A percentile compares a stretch with the other conserved stretches of the same genome.
These are phyloP conservation scores for Pogonomyrmex barbatus DNA, from an alignment of 1,140 invertebrate genomes.

Conservation along the genomic window DNA sequence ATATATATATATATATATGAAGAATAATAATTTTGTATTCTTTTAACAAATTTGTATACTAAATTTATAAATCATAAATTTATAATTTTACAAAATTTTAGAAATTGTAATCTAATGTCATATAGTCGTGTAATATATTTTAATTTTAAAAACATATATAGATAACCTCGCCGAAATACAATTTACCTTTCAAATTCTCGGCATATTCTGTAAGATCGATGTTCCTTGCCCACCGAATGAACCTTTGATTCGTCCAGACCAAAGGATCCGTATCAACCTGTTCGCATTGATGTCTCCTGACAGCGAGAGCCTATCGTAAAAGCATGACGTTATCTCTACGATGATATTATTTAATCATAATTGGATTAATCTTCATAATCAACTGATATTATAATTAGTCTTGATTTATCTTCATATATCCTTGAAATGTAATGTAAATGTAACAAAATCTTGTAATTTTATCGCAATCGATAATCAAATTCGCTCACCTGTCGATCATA, in stretches of 20 bases:
- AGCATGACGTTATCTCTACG: slow-evolving; percentile 36
- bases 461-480: not conserved
- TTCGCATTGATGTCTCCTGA: slow-evolving; percentile 95
- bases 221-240: slow-evolving; percentile 96
- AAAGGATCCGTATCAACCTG: slow-evolving; percentile 95
- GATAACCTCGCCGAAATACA: not conserved
- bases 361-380: not conserved
- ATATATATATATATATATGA: not conserved
- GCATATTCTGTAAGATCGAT: slow-evolving; percentile 97
- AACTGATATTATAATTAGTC: not conserved
- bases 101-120: not conserved
- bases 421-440: not conserved
- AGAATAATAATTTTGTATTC: not conserved
- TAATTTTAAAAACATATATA: not conserved
- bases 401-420: not conserved
- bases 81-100: not conserved
- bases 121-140: not conserved
- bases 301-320: slow-evolving; percentile 91
- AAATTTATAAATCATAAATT: slow-evolving; percentile 1
- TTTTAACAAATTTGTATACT: not conserved
- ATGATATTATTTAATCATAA: not conserved
- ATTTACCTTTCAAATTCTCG: slow-evolving; percentile 95
- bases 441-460: not conserved
- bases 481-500: slow-evolving; percentile 94
- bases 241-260: slow-evolving; percentile 97